A percentile compares a stretch with the other conserved stretches of the same genome.
phyloP scores from a whole-genome alignment of 2,888 invertebrate species.

The Pristionchus exspectatus region DNA sequence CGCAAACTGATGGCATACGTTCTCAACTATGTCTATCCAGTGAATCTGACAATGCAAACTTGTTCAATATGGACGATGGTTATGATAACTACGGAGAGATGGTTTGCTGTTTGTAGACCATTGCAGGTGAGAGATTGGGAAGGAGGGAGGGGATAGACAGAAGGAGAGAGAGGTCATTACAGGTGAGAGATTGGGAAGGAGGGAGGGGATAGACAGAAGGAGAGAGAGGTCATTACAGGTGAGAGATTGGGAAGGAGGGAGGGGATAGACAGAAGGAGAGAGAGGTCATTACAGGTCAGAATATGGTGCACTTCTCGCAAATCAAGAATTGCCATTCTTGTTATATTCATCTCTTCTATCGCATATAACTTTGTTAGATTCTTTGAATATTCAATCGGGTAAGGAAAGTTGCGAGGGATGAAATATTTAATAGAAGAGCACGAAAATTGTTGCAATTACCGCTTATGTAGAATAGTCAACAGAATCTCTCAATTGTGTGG shows the following conservation, averaged over 20 bases:
- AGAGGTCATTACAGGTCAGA: slow-evolving; percentile 64
- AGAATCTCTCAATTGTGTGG: too few species aligned
- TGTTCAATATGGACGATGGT: slow-evolving; percentile 75
- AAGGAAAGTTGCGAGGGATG: slow-evolving; percentile 45
- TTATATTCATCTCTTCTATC: slow-evolving; percentile 69
- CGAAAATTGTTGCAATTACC: background rate
- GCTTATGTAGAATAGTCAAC: too few species aligned
- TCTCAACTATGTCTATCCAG: slow-evolving; percentile 75
- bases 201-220: background rate
- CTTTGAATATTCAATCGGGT: slow-evolving; percentile 75
- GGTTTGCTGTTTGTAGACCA: slow-evolving; percentile 77
- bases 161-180: slow-evolving; percentile 8
- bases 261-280: background rate
- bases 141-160: background rate
- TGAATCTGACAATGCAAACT: slow-evolving; percentile 76
- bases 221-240: slow-evolving; percentile 67
- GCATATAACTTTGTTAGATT: slow-evolving; percentile 75
- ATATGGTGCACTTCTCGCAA: slow-evolving; percentile 76
- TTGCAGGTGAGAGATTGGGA: slow-evolving; percentile 65
- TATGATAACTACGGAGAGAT: slow-evolving; percentile 76
- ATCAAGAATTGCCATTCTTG: slow-evolving; percentile 70
- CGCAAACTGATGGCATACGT: slow-evolving; percentile 69
- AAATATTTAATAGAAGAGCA: background rate
- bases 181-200: slow-evolving; percentile 71
- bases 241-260: background rate